A percentile compares a stretch with the other conserved stretches of the same genome.
phyloP scores from a whole-genome alignment of 2,797 vertebrate genomes.

The Alfaro cultratus region DNA sequence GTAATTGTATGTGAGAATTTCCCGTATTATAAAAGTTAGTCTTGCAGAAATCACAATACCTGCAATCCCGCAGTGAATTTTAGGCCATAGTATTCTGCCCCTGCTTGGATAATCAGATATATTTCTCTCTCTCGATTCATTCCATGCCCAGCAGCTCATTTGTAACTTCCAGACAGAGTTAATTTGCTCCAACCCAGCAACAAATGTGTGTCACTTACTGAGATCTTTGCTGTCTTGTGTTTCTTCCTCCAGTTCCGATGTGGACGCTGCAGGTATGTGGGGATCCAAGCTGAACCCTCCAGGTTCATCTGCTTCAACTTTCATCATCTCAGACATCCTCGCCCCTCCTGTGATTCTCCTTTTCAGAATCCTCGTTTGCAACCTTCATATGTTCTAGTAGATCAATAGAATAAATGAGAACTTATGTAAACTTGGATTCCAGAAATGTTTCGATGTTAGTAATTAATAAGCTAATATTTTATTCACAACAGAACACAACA shows the following conservation, averaged over 20 bases:
- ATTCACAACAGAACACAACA: background rate
- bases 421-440: background rate
- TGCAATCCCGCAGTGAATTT: background rate
- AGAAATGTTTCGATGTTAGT: background rate
- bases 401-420: background rate
- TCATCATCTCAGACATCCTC: constrained; percentile 9
- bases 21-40: background rate
- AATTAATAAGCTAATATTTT: background rate
- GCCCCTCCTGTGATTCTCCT: background rate
- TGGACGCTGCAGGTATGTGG: background rate
- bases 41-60: background rate
- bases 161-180: background rate
- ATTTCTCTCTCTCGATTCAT: background rate
- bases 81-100: background rate
- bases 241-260: background rate
- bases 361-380: background rate
- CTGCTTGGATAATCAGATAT: background rate
- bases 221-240: background rate
- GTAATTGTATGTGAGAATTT: background rate
- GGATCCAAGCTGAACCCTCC: background rate
- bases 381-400: background rate
- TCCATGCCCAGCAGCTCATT: background rate
- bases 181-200: background rate
- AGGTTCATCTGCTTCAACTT: background rate
- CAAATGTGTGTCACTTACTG: background rate